These are phyloP conservation scores for Trachelus iudaicus DNA, from an alignment of 2,888 invertebrate genomes.

Conservation along the genomic window DNA sequence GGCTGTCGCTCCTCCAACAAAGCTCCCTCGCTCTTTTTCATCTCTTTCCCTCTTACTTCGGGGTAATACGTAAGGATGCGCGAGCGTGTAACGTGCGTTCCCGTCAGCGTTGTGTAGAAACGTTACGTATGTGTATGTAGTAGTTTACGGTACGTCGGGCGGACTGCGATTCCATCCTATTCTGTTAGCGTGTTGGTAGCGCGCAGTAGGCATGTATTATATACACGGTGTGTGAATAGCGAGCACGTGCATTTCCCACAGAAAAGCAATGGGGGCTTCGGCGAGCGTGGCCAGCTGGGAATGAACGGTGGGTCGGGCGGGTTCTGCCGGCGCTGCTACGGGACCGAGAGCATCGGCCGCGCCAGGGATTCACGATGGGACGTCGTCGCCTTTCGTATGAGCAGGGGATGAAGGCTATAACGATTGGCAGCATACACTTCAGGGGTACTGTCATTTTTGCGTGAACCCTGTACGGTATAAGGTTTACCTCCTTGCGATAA, in stretches of 20 bases:
- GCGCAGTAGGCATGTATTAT: slow-evolving; percentile 8
- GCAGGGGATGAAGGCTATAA: background rate
- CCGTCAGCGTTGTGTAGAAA: background rate
- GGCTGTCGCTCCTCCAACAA: background rate
- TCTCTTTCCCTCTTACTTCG: background rate
- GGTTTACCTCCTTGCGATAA: background rate
- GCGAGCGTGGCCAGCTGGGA: slow-evolving; percentile 26
- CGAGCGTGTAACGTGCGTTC: background rate
- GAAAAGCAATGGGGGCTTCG: slow-evolving; percentile 59
- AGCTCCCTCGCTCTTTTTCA: background rate
- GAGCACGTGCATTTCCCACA: slow-evolving; percentile 65
- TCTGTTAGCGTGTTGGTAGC: background rate
- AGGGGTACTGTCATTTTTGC: background rate
- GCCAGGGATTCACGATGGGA: slow-evolving; percentile 1
- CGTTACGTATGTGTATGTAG: background rate
- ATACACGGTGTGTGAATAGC: slow-evolving; percentile 54
- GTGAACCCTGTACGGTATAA: background rate
- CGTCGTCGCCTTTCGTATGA: background rate
- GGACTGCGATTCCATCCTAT: background rate
- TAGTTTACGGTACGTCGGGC: background rate
- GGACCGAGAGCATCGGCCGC: background rate
- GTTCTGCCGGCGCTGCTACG: background rate
- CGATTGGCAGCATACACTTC: background rate
- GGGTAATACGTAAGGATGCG: background rate
- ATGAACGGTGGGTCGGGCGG: slow-evolving; percentile 7